Evolutionary conservation across 2,888 invertebrate species (phyloP).

Genomic region (Chrysotoxum bicinctum): DNA sequence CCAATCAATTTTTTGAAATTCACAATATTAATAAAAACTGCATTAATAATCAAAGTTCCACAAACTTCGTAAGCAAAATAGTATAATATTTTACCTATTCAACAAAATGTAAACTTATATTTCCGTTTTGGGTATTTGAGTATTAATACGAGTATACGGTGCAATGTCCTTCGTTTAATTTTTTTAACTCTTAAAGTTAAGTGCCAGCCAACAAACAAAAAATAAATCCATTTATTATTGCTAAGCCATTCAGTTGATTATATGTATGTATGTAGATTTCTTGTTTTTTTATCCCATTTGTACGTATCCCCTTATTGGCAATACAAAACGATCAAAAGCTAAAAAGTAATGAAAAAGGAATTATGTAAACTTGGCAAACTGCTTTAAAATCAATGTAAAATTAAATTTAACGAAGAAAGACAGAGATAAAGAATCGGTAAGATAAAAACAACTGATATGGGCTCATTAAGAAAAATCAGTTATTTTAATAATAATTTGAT

Average conservation of each 20-base stretch:
- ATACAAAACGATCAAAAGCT: not conserved
- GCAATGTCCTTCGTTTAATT: not conserved
- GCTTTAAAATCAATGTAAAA: slow-evolving; percentile 1
- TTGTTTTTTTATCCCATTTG: not conserved
- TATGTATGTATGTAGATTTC: not conserved
- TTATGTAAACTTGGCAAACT: not conserved
- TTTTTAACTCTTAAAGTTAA: not conserved
- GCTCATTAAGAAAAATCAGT: slow-evolving; percentile 22
- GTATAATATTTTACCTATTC: not conserved
- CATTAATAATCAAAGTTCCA: not conserved
- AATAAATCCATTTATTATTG: slow-evolving; percentile 37
- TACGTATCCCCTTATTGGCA: not conserved
- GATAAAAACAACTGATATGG: slow-evolving; percentile 27
- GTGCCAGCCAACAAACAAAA: slow-evolving; percentile 23
- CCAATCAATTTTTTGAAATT: no score
- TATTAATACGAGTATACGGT: not conserved
- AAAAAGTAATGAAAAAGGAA: not conserved
- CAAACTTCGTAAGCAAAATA: not conserved
- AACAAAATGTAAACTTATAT: not conserved
- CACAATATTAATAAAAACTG: not conserved
- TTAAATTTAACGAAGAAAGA: slow-evolving; percentile 7
- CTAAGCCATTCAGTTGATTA: slow-evolving; percentile 1
- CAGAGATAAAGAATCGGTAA: slow-evolving; percentile 15
- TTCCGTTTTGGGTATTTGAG: not conserved
- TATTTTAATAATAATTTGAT: slow-evolving; percentile 17